phyloP scores from a whole-genome alignment of 2,888 invertebrate species.

The Tachystola acroxantha region DNA sequence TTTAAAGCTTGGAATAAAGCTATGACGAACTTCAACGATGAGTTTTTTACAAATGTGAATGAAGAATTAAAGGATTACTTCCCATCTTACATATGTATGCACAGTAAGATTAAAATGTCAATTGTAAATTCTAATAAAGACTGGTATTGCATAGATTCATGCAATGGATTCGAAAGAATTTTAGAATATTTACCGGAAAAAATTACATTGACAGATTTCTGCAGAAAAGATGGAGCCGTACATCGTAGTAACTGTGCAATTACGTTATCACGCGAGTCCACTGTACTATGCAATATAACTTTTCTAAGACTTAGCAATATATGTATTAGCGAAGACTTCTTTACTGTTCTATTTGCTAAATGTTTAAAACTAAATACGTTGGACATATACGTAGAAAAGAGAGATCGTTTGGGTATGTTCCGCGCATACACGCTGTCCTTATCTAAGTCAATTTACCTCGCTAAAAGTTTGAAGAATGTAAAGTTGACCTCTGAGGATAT shows the following conservation, averaged over 20 bases:
- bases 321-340: constrained; percentile 27
- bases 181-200: constrained; percentile 26
- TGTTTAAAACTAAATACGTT: constrained; percentile 29
- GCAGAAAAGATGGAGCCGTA: constrained; percentile 27
- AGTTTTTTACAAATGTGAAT: constrained; percentile 23
- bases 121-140: constrained; percentile 24
- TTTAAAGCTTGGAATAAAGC: constrained; percentile 39
- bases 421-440: constrained; percentile 22
- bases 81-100: constrained; percentile 37
- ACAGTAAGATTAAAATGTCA: constrained; percentile 23
- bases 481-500: constrained; percentile 33
- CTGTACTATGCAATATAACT: constrained; percentile 24
- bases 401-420: constrained; percentile 16
- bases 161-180: constrained; percentile 27
- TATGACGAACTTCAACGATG: constrained; percentile 25
- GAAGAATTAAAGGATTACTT: constrained; percentile 33
- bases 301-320: constrained; percentile 34
- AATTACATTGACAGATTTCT: constrained; percentile 34
- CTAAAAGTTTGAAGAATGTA: constrained; percentile 30
- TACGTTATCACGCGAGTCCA: constrained; percentile 19
- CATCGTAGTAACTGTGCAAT: constrained; percentile 23
- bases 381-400: constrained; percentile 31
- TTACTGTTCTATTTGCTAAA: constrained; percentile 25
- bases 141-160: constrained; percentile 38
- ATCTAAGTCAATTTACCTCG: constrained; percentile 22